These are phyloP conservation scores for Luperina nickerlii DNA, from an alignment of 2,888 invertebrate species.

Conservation along the genomic window DNA sequence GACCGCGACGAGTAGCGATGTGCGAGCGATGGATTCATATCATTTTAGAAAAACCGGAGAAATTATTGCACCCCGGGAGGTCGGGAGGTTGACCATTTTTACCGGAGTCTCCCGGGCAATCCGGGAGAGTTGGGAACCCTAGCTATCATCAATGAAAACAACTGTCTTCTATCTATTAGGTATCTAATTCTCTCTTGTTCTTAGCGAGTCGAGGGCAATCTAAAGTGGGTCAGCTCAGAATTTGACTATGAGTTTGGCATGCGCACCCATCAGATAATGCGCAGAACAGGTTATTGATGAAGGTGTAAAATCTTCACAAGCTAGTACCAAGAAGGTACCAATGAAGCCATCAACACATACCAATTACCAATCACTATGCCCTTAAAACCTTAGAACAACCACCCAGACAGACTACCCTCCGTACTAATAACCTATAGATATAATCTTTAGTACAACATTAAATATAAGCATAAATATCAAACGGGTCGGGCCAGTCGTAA, in stretches of 20 bases:
- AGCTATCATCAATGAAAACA: neutral
- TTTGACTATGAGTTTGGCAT: neutral
- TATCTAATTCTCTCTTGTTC: neutral
- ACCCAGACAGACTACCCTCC: neutral
- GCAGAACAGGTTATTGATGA: neutral
- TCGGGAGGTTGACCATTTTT: too few relatives aligned
- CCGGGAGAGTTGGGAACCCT: too few relatives aligned
- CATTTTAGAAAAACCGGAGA: too few relatives aligned
- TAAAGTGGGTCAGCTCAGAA: neutral
- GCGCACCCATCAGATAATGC: neutral
- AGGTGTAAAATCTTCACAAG: neutral
- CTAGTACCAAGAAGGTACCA: neutral
- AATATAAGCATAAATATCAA: slow-evolving; percentile 48
- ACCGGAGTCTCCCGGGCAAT: too few relatives aligned
- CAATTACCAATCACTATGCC: neutral
- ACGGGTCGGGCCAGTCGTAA: slow-evolving; percentile 52
- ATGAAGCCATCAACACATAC: slow-evolving; percentile 10
- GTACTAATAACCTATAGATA: slow-evolving; percentile 3
- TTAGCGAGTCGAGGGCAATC: neutral
- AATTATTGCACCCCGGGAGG: too few relatives aligned
- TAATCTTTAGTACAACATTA: slow-evolving; percentile 34
- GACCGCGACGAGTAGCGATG: too few relatives aligned
- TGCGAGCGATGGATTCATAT: too few relatives aligned
- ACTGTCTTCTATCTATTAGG: neutral
- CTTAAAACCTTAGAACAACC: slow-evolving; percentile 2